These are phyloP conservation scores for Chrysodeixis includens DNA, from an alignment of 2,888 invertebrate genomes.

Conservation along the genomic window DNA sequence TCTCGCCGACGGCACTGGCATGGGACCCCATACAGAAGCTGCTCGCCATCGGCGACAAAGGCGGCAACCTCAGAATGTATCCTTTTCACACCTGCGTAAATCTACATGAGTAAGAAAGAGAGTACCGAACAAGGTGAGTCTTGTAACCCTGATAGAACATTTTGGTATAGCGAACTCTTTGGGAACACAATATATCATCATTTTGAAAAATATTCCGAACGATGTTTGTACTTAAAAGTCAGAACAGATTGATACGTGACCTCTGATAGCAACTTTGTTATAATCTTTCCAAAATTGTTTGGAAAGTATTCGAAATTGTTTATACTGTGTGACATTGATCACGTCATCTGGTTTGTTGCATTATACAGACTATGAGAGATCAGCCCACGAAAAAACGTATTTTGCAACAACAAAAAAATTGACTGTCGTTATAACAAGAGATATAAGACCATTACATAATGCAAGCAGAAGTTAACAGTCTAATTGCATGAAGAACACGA, in stretches of 20 bases:
- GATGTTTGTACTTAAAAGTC: not conserved
- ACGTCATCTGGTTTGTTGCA: too few species aligned
- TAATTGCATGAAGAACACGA: too few species aligned
- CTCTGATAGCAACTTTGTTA: not conserved
- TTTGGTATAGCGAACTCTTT: not conserved
- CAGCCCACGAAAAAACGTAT: too few species aligned
- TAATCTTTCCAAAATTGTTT: not conserved
- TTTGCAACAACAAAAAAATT: too few species aligned
- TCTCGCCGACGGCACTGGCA: conserved; percentile 98
- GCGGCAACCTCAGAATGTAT: conserved; percentile 98
- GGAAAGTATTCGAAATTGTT: not conserved
- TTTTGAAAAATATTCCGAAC: not conserved
- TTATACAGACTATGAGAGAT: too few species aligned
- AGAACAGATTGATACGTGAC: not conserved
- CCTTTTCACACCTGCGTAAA: conserved; percentile 88
- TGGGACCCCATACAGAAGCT: conserved; percentile 99
- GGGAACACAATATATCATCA: too few species aligned
- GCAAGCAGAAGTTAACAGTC: too few species aligned
- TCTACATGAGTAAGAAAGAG: not conserved
- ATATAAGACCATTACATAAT: too few species aligned
- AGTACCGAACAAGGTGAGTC: not conserved
- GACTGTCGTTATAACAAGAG: too few species aligned
- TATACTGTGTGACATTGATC: not conserved
- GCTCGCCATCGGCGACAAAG: conserved; percentile 98
- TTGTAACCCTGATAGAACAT: not conserved